phyloP scores from a whole-genome alignment of 2,113 vertebrate species.

The Callionymus lyra region DNA sequence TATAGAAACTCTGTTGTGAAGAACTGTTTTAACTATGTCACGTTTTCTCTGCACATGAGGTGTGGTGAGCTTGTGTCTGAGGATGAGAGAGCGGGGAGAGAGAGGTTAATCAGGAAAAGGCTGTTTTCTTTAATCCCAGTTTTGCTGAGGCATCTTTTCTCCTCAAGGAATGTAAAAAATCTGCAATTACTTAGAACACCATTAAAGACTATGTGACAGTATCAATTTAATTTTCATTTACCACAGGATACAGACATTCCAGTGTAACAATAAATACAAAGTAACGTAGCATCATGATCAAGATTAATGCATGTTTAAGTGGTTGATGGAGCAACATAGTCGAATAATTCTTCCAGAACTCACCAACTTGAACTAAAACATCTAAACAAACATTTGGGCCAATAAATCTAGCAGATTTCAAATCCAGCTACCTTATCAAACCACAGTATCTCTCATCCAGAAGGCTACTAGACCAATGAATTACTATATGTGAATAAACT shows the following conservation, averaged over 20 bases:
- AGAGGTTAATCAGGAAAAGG: constrained; percentile 44
- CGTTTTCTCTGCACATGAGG: constrained; percentile 25
- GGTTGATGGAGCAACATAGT: too few species aligned
- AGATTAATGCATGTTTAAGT: too few species aligned
- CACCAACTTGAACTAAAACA: too few species aligned
- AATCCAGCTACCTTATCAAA: too few species aligned
- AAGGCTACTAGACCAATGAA: too few species aligned
- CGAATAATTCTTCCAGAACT: too few species aligned
- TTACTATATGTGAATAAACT: too few species aligned
- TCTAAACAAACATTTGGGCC: too few species aligned
- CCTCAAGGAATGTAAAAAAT: constrained; percentile 19
- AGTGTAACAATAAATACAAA: constrained; percentile 46
- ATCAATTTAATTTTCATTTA: constrained; percentile 68
- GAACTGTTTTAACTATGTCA: constrained; percentile 11
- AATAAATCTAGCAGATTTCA: too few species aligned
- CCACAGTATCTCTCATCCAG: too few species aligned
- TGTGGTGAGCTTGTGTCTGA: constrained; percentile 43
- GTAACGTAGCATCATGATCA: constrained; percentile 30
- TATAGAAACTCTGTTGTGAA: too few species aligned
- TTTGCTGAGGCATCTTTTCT: constrained; percentile 52
- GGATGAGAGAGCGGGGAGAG: constrained; percentile 23
- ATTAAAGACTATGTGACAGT: constrained; percentile 58
- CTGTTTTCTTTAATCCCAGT: constrained; percentile 44
- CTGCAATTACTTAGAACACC: constrained; percentile 59
- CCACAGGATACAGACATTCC: constrained; percentile 36